A percentile compares a stretch with the other conserved stretches of the same genome.
Conservation (phyloP, 2,888 invertebrate genomes). For the Cabera pusaria region DNA sequence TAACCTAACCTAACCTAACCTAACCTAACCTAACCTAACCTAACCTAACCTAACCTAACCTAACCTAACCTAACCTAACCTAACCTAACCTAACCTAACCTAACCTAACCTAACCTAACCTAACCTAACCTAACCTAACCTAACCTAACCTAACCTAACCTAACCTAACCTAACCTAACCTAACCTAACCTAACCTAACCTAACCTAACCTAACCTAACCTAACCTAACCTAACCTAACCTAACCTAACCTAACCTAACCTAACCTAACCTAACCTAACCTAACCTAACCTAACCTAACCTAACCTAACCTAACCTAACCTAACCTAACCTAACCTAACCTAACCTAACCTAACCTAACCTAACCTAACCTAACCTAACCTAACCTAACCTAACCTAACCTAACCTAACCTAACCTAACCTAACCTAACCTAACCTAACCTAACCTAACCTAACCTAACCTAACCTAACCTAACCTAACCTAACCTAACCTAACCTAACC, state of each 20-base stretch:
- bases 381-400: constrained; percentile 12
- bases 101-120: constrained; percentile 22
- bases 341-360: constrained; percentile 17
- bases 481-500: constrained; percentile 16
- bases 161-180: constrained; percentile 24
- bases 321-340: constrained; percentile 16
- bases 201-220: constrained; percentile 15
- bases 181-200: constrained; percentile 16
- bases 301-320: constrained; percentile 17
- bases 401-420: constrained; percentile 3
- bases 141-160: constrained; percentile 20
- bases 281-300: constrained; percentile 17
- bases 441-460: constrained; percentile 13
- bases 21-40: constrained; percentile 27
- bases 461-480: constrained; percentile 14
- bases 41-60: constrained; percentile 25
- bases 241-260: constrained; percentile 14
- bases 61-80: constrained; percentile 23
- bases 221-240: constrained; percentile 20
- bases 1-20: constrained; percentile 26
- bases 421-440: constrained; percentile 9
- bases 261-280: constrained; percentile 16
- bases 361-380: constrained; percentile 17
- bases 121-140: constrained; percentile 21
- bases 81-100: constrained; percentile 21